Conservation (phyloP, 2,888 invertebrate species). For the Graphium colonna region DNA sequence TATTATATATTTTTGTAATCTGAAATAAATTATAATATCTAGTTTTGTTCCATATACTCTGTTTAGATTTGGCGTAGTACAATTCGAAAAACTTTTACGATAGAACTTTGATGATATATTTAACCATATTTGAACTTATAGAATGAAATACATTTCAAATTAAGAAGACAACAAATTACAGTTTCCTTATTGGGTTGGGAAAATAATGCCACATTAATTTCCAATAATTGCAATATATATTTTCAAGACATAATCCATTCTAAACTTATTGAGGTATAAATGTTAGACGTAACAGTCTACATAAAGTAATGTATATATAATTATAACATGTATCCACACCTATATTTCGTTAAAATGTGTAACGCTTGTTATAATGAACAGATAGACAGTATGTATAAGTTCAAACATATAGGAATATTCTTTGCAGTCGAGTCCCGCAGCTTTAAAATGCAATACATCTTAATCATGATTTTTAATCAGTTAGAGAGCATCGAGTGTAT, state of each 20-base stretch:
- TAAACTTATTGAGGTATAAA: constrained; percentile 77
- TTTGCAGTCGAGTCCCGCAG: constrained; percentile 35
- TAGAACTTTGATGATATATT: background rate
- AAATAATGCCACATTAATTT: constrained; percentile 53
- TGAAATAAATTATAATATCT: constrained; percentile 48
- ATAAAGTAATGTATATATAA: constrained; percentile 55
- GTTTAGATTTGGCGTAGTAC: constrained; percentile 16
- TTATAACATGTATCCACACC: constrained; percentile 55
- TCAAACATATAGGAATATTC: constrained; percentile 28
- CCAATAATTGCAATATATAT: constrained; percentile 68
- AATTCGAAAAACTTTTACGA: background rate
- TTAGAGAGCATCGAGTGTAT: constrained; percentile 54
- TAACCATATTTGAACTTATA: background rate
- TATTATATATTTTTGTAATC: constrained; percentile 48
- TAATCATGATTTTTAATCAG: constrained; percentile 30
- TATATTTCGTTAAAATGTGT: constrained; percentile 47
- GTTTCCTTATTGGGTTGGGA: constrained; percentile 25
- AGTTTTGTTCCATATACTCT: constrained; percentile 45
- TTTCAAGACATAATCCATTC: constrained; percentile 71
- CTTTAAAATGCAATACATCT: constrained; percentile 48
- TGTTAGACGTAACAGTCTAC: constrained; percentile 67
- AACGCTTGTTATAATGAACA: constrained; percentile 45
- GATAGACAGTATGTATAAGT: constrained; percentile 40
- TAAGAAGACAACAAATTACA: background rate
- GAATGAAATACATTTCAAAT: constrained; percentile 5